Conservation (phyloP, 2,888 invertebrate species). For the Neoaliturus tenellus region DNA sequence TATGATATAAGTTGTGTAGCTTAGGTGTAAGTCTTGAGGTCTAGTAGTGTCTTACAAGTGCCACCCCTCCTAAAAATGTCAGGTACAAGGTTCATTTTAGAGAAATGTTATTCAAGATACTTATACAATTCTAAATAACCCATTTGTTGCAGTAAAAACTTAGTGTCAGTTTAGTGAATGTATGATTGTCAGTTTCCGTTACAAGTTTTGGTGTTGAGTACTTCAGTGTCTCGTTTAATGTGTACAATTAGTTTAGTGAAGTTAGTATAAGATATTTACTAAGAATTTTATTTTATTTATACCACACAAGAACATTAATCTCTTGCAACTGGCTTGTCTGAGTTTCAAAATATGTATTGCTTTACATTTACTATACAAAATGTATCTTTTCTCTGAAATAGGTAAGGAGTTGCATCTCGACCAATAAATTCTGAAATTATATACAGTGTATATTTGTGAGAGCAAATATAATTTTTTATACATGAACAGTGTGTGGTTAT, state of each 20-base stretch:
- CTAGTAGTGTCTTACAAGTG: slow-evolving; percentile 30
- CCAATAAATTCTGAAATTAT: slow-evolving; percentile 4
- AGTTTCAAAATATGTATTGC: neutral
- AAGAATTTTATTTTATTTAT: slow-evolving; percentile 11
- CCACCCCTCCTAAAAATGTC: neutral
- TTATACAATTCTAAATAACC: neutral
- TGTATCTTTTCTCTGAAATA: neutral
- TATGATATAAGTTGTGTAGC: neutral
- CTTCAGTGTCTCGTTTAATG: neutral
- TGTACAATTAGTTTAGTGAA: slow-evolving; percentile 16
- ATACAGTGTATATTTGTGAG: neutral
- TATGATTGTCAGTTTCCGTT: neutral
- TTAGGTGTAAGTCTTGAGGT: slow-evolving; percentile 23
- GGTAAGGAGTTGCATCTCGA: neutral
- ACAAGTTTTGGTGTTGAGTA: neutral
- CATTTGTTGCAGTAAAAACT: neutral
- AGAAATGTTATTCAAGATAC: neutral
- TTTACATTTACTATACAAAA: neutral
- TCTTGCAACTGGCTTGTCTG: neutral
- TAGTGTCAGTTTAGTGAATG: neutral
- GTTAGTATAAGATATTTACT: slow-evolving; percentile 19
- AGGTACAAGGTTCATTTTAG: neutral
- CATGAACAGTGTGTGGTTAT: neutral
- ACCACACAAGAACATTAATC: neutral
- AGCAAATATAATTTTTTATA: slow-evolving; percentile 15